Evolutionary conservation across 2,113 vertebrate genomes (phyloP), one percentile per base, ranked within the genome.

Genomic region (Patagioenas fasciata): DNA sequence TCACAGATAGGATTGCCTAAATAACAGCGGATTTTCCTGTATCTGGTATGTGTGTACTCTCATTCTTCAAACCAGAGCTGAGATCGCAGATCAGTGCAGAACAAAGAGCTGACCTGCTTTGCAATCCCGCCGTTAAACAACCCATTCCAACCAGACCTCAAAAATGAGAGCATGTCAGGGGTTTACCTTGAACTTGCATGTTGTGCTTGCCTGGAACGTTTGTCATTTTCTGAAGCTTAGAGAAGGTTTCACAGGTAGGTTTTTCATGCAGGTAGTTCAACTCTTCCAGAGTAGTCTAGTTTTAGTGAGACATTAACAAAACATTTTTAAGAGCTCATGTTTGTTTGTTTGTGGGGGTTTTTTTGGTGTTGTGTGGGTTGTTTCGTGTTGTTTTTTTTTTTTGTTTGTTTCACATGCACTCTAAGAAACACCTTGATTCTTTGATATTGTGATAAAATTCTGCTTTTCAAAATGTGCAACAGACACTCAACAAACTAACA

Each of bases 301-400:
- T 80, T 92, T 34, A 83, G 40, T 40, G 16, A 64, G 20, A 29
- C 5, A 12, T 42, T 14, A 29, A 40, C 60, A 8, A 67, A 88
- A 82, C 5, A 1, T 51, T 53, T 51, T 51, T 10, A 3, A n/a
- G 80, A 64, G 5, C 44, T 47, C 18, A 47, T 19, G 44, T 47
- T 19, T 47, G 44, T 47, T 47, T 19, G 44, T 47, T 47, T 47
- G 15, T 44, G 40, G 40, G 11, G 13, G 15, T 44, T 5, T 36
- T 0, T 2, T 9, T 24, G 32, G 42, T 40, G 40, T 47, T 19
- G 42, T 44, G 42, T 16, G 42, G 48, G 17, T 47, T 4, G n/a
- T 0, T 2, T 11, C 13, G 11, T 20, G 25, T 10, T 44, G 42
- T 44, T 5, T 36, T 0, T 2, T 9, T 29, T 34, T 36, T 67